These are phyloP conservation scores for Agrochola macilenta DNA, from an alignment of 2,888 invertebrate genomes.

Conservation along the genomic window DNA sequence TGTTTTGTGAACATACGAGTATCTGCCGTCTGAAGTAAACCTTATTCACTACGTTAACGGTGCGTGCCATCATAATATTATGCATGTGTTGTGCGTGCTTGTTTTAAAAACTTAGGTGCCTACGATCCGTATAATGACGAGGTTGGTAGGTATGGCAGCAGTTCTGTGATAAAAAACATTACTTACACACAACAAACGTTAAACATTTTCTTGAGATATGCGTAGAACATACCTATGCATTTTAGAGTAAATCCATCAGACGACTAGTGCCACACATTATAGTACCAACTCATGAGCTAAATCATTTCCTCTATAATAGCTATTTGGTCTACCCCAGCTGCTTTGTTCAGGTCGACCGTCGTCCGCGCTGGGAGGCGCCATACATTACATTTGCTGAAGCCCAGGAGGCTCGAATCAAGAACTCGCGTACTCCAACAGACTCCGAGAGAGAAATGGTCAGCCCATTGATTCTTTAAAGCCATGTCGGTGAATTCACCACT, in stretches of 20 bases:
- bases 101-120: background rate
- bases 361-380: slow-evolving; percentile 41
- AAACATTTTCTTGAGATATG: background rate
- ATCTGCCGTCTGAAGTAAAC: background rate
- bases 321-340: slow-evolving; percentile 32
- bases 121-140: background rate
- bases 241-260: background rate
- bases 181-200: background rate
- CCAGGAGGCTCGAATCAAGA: slow-evolving; percentile 38
- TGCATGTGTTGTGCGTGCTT: background rate
- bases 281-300: background rate
- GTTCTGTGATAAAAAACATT: background rate
- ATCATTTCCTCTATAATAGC: background rate
- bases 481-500: slow-evolving; percentile 28
- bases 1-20: background rate
- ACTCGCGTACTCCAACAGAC: slow-evolving; percentile 36
- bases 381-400: slow-evolving; percentile 44
- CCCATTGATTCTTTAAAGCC: slow-evolving; percentile 25
- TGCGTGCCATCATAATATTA: background rate
- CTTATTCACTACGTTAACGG: background rate
- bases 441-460: slow-evolving; percentile 51
- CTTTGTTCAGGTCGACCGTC: slow-evolving; percentile 41
- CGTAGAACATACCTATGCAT: background rate
- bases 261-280: background rate
- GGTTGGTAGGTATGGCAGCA: background rate